A percentile compares a stretch with the other conserved stretches of the same genome.
phyloP scores from a whole-genome alignment of 1,140 invertebrate species.

The Rhagoletis zephyria region DNA sequence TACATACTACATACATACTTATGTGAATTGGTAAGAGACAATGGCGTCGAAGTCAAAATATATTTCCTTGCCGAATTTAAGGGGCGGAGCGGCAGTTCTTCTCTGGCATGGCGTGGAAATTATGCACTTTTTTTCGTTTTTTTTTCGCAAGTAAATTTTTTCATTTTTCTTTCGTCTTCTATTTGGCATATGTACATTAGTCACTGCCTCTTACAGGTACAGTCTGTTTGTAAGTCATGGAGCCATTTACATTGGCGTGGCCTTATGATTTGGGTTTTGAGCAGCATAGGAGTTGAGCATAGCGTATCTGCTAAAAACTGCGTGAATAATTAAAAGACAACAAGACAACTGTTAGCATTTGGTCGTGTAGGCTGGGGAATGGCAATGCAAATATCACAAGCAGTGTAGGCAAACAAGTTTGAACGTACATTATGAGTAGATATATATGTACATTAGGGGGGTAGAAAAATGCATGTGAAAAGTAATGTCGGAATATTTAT shows the following conservation, averaged over 20 bases:
- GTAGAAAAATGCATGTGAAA: no score
- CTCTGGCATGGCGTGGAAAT: background rate
- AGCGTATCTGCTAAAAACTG: background rate
- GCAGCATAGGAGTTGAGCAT: background rate
- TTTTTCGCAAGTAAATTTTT: background rate
- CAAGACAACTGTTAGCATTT: background rate
- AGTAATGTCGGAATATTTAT: no score
- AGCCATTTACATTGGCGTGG: background rate
- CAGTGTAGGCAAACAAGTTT: background rate
- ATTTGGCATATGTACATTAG: background rate
- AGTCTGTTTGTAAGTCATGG: background rate
- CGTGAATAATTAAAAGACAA: conserved; percentile 30
- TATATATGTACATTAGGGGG: no score
- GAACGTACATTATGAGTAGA: background rate
- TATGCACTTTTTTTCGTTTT: conserved; percentile 23
- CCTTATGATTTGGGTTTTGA: background rate
- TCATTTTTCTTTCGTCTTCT: background rate
- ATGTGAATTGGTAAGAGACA: background rate
- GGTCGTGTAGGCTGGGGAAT: background rate
- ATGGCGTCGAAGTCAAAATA: background rate
- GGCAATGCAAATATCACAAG: background rate
- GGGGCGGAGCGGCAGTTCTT: background rate
- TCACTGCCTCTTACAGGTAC: background rate
- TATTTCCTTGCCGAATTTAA: background rate
- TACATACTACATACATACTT: no score